phyloP scores from a whole-genome alignment of 2,888 invertebrate genomes.

The Suillia variegata region DNA sequence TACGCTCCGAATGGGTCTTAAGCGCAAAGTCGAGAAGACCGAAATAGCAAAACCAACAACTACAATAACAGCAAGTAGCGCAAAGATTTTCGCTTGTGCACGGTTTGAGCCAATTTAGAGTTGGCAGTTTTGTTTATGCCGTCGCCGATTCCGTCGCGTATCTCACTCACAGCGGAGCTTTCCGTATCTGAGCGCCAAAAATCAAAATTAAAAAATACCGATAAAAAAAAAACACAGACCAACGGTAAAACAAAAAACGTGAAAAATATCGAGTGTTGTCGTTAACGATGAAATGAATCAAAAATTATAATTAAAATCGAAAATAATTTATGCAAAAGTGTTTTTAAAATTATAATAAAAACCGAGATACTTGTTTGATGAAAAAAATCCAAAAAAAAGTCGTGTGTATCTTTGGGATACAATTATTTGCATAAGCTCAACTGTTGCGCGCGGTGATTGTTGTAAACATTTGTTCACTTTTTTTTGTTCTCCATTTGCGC shows the following conservation, averaged over 20 bases:
- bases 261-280: not conserved
- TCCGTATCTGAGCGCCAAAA: no score
- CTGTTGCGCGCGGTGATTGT: not conserved
- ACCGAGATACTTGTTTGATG: no score
- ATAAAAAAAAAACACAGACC: slow-evolving; percentile 11
- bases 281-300: not conserved
- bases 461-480: not conserved
- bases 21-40: no score
- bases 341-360: no score
- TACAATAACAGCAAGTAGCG: slow-evolving; percentile 26
- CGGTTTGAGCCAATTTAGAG: slow-evolving; percentile 58
- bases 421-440: no score
- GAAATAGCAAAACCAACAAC: no score
- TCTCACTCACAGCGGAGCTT: slow-evolving; percentile 43
- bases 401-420: no score
- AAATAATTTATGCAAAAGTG: no score
- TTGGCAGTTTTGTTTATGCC: slow-evolving; percentile 60
- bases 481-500: not conserved
- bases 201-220: not conserved
- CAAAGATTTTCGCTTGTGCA: slow-evolving; percentile 54
- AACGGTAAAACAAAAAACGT: slow-evolving; percentile 11
- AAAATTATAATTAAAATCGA: no score
- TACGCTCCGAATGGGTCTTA: not conserved
- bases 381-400: no score
- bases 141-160: slow-evolving; percentile 46